Evolutionary conservation across 2,797 vertebrate genomes (phyloP).

Genomic region (Leuciscus waleckii): DNA sequence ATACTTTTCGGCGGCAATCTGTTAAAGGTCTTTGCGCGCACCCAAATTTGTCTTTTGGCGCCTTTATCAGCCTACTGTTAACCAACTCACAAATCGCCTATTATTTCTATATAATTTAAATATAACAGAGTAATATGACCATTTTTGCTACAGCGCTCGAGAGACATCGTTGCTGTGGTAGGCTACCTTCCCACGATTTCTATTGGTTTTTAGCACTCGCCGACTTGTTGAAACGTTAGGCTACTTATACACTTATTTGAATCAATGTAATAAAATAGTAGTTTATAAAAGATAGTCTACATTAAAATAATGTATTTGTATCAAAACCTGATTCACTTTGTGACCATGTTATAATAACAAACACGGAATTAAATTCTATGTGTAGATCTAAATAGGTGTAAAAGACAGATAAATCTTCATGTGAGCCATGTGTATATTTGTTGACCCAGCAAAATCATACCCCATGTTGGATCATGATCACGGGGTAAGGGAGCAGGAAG

Average conservation of each 20-base stretch:
- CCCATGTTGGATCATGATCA: background rate
- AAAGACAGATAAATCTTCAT: background rate
- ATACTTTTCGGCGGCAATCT: background rate
- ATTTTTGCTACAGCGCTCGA: background rate
- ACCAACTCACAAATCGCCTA: background rate
- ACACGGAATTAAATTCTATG: background rate
- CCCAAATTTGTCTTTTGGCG: too few relatives aligned
- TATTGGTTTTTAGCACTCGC: background rate
- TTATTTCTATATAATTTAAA: background rate
- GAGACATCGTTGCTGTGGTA: background rate
- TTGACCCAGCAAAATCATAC: slow-evolving; percentile 17
- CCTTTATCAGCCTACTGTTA: too few relatives aligned
- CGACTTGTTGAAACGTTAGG: background rate
- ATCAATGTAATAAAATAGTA: background rate
- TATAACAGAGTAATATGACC: background rate
- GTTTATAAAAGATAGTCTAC: background rate
- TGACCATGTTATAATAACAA: background rate
- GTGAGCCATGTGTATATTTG: background rate
- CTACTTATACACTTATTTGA: background rate
- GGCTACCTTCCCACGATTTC: background rate
- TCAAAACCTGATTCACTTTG: background rate
- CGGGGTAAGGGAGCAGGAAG: slow-evolving; percentile 44
- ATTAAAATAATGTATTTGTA: background rate
- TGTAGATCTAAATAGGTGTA: background rate
- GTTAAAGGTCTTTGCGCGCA: background rate